These are phyloP conservation scores for Synchiropus splendidus DNA, from an alignment of 2,113 vertebrate genomes.

Conservation along the genomic window DNA sequence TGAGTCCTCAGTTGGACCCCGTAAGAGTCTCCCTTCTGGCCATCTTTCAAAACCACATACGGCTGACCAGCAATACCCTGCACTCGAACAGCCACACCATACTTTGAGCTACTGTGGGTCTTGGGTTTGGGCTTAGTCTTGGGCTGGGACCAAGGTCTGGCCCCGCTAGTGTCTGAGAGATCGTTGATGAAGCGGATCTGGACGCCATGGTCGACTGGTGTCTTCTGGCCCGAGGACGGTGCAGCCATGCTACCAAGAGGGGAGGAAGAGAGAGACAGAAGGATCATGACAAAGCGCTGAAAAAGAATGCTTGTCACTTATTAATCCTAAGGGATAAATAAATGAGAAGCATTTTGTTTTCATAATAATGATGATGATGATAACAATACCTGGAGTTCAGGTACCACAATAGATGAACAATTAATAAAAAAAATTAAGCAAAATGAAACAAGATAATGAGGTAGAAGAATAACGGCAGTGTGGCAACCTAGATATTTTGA, in stretches of 20 bases:
- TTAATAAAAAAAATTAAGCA: neutral
- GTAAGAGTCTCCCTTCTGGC: constrained; percentile 80
- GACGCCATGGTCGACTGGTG: constrained; percentile 78
- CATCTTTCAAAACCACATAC: constrained; percentile 86
- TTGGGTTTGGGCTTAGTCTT: constrained; percentile 17
- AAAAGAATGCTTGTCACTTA: neutral
- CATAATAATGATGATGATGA: too few species aligned
- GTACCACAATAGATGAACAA: neutral
- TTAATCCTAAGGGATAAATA: too few species aligned
- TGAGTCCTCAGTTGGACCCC: constrained; percentile 71
- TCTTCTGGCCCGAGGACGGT: constrained; percentile 62
- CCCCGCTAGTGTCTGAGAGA: constrained; percentile 48
- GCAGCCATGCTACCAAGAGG: constrained; percentile 53
- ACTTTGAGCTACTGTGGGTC: constrained; percentile 63
- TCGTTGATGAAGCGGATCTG: constrained; percentile 92
- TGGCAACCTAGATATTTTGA: too few species aligned
- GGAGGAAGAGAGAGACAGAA: neutral
- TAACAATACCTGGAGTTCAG: too few species aligned
- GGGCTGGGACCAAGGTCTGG: constrained; percentile 25
- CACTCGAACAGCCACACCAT: constrained; percentile 85
- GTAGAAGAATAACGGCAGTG: too few species aligned
- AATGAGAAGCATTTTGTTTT: too few species aligned
- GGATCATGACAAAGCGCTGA: neutral
- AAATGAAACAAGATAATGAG: too few species aligned
- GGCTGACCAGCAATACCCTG: constrained; percentile 91